Evolutionary conservation across 2,113 vertebrate species (phyloP), one percentile per base, ranked within the genome.

Genomic region (Lutjanus erythropterus): DNA sequence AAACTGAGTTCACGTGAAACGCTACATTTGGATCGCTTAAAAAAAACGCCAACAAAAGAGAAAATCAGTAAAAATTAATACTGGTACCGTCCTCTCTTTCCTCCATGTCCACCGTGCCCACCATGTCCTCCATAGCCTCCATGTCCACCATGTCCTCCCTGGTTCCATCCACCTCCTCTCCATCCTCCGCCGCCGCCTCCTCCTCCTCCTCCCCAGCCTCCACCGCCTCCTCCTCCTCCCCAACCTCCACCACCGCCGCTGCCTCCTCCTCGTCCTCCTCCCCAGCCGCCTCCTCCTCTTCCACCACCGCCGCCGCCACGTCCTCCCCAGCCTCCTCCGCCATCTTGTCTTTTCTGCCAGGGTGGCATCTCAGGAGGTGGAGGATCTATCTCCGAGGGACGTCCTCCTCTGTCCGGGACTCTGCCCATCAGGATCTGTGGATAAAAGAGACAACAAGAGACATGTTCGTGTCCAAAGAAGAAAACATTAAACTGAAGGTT

Each of bases 311-410:
- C 44, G n/a, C n/a, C n/a, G n/a, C n/a, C n/a, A 0, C 94, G 88
- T 9, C 95, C 87, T 6, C 91, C 72, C 0, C 92, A 72, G 7
- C 93, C 68, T 1, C 93, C 78, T 3, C 94, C 87, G 1, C 95
- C 96, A 15, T 98, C 97, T 82, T 97, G 95, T 95, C 97, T 96
- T 92, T 97, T 97, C 72, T 96, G 94, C 97, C 98, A 99, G 1
- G 96, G 94, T 0, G 98, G 97, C 98, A 99, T 99, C 89, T 99
- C 98, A 0, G 97, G 97, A 25, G 94, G 95, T 1, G 98, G 98
- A 9, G 97, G 95, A 16, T 96, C 83, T 49, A 99, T 98, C 91
- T 99, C 98, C 27, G 96, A 96, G 0, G 97, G 98, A 41, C 97
- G 94, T 78, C 98, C 98, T 75, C 98, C 98, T 80, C 98, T 93